Base-by-base conservation (phyloP, 2,113 vertebrate genomes). In the Oostethus manadensis region DNA sequence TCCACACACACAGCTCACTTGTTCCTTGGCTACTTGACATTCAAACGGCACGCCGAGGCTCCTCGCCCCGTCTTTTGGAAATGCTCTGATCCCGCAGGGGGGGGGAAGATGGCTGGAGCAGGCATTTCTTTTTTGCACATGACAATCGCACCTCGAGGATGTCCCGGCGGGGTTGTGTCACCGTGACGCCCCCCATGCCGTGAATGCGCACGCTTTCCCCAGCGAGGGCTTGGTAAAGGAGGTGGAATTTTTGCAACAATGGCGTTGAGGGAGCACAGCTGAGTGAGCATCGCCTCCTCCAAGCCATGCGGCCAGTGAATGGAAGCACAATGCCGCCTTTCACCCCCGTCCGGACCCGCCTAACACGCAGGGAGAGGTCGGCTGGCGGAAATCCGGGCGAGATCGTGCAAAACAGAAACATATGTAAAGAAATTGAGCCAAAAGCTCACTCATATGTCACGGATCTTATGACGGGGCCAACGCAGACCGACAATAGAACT, bases 21-120 rank as follows among this genome's bases (percentile, higher is more conserved):
- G 87, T 87, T 87, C 88, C 84, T 76, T 78, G 60, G 63, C 84
- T 84, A 84, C 82, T 90, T 90, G 86, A 82, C 87, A 90, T 90
- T 89, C 88, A 88, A 88, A 89, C 85, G 78, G 87, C 68, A 82
- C 86, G 78, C 77, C 81, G 80, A 88, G 84, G 79, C 81, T 77
- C 81, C 65, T 76, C 82, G 80, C 82, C 63, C 72, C 73, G 62
- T 64, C 58, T 73, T 77, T 58, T 62, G 66, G 69, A 74, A 78
- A 47, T 60, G 38, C 38, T 62, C 57, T 77, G 59, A 74, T 55
- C 57, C 33, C 6, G 17, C 29, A n/a, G 6, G 16, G n/a, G n/a
- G n/a, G n/a, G n/a, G n/a, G n/a, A n/a, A 33, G 8, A 33, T 33
- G 7, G 29, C 23, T 26, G 23, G 23, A 26, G 3, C 5, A 26